These are phyloP conservation scores for Chrysemys picta DNA, from an alignment of 2,113 vertebrate species.

Conservation along the genomic window DNA sequence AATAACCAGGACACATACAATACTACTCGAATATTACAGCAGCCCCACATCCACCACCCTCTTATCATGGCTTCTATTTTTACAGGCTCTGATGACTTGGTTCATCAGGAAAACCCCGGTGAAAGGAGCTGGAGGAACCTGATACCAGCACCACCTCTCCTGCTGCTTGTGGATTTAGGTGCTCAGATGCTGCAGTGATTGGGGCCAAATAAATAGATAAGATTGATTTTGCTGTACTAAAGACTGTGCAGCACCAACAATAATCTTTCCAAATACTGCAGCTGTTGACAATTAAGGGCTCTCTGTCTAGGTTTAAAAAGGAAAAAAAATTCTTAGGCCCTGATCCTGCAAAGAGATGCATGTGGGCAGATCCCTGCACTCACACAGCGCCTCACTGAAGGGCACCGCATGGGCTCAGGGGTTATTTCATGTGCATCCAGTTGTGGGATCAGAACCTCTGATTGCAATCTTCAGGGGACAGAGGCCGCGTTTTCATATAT, in stretches of 20 bases:
- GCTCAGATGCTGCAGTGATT: neutral
- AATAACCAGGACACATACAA: neutral
- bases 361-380: fast-evolving
- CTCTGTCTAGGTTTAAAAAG: neutral
- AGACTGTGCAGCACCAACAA: no score
- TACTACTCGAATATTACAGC: slow-evolving; percentile 37
- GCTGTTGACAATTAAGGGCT: neutral
- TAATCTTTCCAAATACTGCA: neutral
- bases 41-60: slow-evolving; percentile 37
- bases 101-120: slow-evolving; percentile 22
- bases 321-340: neutral
- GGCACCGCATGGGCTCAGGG: neutral
- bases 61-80: slow-evolving; percentile 55
- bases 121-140: neutral
- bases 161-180: no score
- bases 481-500: neutral
- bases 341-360: neutral
- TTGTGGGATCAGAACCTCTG: fast-evolving
- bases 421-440: neutral
- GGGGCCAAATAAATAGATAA: slow-evolving; percentile 8
- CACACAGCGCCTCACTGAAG: neutral
- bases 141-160: neutral
- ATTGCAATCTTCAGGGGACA: neutral
- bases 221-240: neutral
- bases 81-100: slow-evolving; percentile 31